Conservation (phyloP, 2,797 vertebrate genomes). For the Centropyge bicolor region DNA sequence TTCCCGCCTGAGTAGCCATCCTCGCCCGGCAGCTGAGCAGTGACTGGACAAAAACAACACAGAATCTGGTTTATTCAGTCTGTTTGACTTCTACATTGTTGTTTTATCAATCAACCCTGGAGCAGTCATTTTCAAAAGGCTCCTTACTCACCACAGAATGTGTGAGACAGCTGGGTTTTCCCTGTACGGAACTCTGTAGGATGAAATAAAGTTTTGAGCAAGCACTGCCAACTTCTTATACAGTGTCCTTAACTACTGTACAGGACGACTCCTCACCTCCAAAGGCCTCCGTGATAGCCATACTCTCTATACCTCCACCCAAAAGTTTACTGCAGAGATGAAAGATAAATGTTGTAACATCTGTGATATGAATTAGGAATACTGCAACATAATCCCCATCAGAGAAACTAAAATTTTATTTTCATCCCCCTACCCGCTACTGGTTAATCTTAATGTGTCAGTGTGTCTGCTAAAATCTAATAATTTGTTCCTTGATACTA, state of each 20-base stretch:
- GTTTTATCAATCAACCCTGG: background rate
- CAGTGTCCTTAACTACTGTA: background rate
- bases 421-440: background rate
- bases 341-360: constrained; percentile 11
- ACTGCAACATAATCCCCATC: background rate
- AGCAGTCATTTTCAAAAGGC: background rate
- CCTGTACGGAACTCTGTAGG: constrained; percentile 96
- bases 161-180: constrained; percentile 98
- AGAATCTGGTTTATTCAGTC: background rate
- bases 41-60: constrained; percentile 82
- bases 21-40: constrained; percentile 94
- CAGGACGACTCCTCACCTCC: constrained; percentile 87
- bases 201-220: constrained; percentile 38
- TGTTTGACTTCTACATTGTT: background rate
- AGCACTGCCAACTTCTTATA: background rate
- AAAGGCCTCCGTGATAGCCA: constrained; percentile 99
- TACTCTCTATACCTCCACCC: constrained; percentile 97
- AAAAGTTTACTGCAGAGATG: constrained; percentile 91
- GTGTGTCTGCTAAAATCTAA: background rate
- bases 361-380: background rate
- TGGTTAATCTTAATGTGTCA: background rate
- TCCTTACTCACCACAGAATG: constrained; percentile 92
- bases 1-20: constrained; percentile 95
- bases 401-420: background rate
- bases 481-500: background rate